Base-by-base conservation (phyloP, 2,888 invertebrate species). In the Scaeva pyrastri region DNA sequence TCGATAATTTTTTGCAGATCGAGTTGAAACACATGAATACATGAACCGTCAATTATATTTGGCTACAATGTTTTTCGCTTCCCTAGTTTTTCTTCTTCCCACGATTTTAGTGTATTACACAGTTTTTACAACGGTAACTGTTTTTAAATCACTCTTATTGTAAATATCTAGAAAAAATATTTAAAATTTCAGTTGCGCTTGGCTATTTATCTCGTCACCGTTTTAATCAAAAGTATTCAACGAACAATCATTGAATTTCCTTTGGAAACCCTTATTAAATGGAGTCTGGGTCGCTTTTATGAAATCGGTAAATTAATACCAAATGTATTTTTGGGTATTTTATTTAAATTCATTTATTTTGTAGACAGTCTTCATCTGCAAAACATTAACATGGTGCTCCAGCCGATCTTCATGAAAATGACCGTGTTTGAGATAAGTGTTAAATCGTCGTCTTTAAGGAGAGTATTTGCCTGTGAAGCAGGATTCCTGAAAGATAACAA, bases 41-140 rank as follows among this genome's bases (percentile, higher is more conserved):
- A 92, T 90, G 89, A 92, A 93, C 87, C 90, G 92, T 0, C 93
- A 93, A 83, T 88, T 93, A 12, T 93, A 91, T 80, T 89, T 93
- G 12, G 91, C 92, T 1, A 92, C 92, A 6, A 90, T 93, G 76
- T 92, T 92, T 71, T 93, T 93, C 82, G 90, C 93, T 2, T 89
- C 91, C 1, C 88, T 93, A 23, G 86, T 93, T 14, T 93, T 93
- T 68, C 86, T 93, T 12, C 90, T 92, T 62, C 93, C 93, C 12
- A 93, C 93, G 12, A 90, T 92, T 8, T 80, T 92, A 1, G 91
- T 92, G 11, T 93, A 93, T 77, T 93, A 93, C 75, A 89, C 90
- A 2, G 93, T 93, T 8, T 93, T 93, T 88, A 91, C 92, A 45
- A 88, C 90, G 12, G 92, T 93, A 90, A 90, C 90, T 56, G 8